Conservation (phyloP, 2,797 vertebrate genomes). For the Anas bernieri region DNA sequence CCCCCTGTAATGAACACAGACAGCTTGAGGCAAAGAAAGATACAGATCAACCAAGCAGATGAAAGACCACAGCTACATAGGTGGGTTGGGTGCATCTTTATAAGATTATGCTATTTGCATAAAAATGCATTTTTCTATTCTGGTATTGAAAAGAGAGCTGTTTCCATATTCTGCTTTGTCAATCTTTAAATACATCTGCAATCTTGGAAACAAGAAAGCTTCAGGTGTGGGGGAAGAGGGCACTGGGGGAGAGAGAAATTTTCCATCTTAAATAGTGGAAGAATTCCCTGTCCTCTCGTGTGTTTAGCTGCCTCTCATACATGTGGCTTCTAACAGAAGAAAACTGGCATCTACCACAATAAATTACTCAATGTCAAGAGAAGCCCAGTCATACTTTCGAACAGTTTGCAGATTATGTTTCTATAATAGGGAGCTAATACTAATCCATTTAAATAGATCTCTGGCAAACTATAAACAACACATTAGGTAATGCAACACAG, state of each 20-base stretch:
- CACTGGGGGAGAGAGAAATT: fast-evolving
- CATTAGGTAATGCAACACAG: not conserved
- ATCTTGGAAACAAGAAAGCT: not conserved
- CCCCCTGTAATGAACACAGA: not conserved
- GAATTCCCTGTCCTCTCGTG: not conserved
- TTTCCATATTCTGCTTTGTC: not conserved
- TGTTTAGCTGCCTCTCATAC: not conserved
- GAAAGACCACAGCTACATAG: not conserved
- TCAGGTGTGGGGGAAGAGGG: not conserved
- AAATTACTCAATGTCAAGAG: not conserved
- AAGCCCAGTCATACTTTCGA: not conserved
- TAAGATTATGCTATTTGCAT: not conserved
- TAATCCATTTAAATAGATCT: constrained; percentile 1
- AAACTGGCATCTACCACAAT: not conserved
- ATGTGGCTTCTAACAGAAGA: not conserved
- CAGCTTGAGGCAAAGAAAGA: not conserved
- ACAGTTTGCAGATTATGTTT: not conserved
- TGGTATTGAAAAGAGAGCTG: not conserved
- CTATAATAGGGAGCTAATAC: not conserved
- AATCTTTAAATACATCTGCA: not conserved
- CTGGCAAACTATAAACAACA: not conserved
- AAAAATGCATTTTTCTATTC: not conserved
- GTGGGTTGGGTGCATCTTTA: not conserved
- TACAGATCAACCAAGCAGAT: not conserved
- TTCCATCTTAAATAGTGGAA: not conserved